Base-by-base conservation (phyloP, 2,797 vertebrate species). In the Allochrocebus solatus region DNA sequence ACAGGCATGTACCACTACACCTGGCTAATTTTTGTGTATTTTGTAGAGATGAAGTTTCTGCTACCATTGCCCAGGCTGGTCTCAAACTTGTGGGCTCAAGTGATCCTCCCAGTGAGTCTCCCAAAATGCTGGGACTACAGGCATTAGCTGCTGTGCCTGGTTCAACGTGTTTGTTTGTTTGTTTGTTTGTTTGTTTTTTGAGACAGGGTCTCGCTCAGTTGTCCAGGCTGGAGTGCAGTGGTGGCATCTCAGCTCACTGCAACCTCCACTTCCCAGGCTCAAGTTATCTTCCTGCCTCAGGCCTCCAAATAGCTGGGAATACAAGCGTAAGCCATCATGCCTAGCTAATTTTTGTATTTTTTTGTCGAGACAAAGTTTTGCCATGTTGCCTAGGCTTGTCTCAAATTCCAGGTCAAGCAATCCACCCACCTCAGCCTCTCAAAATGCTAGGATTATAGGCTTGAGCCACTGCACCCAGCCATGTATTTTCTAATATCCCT, bases 401-500 rank as follows among this genome's bases (percentile, higher is more conserved):
- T 67, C 61, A 67, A 67, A 67, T 33, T 67, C 33, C 1, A 67
- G 61, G 16, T 67, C 16, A 2, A n/a, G 61, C 4, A 0, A 67
- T 33, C 33, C 33, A 8, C 61, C 33, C 7, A 1, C 33, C 61
- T 67, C 33, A n/a, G 33, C 61, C 16, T n/a, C 16, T 16, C 61
- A 67, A 67, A 67, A 33, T n/a, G 33, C 33, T n/a, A 19, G 33
- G 33, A n/a, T 67, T n/a, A n/a, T 16, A 67, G 61, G 61, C 61
- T 16, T 67, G 61, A 67, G 61, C 61, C 61, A 67, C 2, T 67
- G 7, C 16, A 67, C 61, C 61, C 33, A 67, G 16, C 61, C 30
- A 22, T 80, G 43, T n/a, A 93, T 87, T 82, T 84, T 91, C 41
- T 76, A 12, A 80, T 89, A 86, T 94, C 74, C 88, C 89, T 80